Conservation (phyloP, 2,888 invertebrate species). For the Hoplodrina blanda region DNA sequence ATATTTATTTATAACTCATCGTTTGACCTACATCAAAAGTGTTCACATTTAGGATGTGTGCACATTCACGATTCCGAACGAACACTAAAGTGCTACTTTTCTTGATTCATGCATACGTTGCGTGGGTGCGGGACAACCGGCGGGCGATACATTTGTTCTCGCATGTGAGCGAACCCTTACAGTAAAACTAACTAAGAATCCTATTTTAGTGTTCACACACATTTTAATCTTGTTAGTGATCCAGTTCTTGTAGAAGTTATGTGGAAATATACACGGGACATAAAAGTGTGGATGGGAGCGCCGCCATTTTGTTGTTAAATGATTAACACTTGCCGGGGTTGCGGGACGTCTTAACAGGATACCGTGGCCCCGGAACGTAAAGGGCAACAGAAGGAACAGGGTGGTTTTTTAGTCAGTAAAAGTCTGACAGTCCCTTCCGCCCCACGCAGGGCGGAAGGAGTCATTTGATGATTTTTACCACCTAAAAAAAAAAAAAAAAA, state of each 20-base stretch:
- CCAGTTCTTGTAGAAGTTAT: conserved; percentile 49
- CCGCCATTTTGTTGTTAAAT: neutral
- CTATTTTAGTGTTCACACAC: conserved; percentile 54
- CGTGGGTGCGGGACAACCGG: neutral
- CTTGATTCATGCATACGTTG: neutral
- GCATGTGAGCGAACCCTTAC: conserved; percentile 18
- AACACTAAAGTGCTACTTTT: neutral
- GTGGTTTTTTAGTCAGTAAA: too few relatives aligned
- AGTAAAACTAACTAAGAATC: conserved; percentile 36
- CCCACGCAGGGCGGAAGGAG: too few relatives aligned
- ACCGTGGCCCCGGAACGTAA: too few relatives aligned
- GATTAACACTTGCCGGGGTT: neutral
- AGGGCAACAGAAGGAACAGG: too few relatives aligned
- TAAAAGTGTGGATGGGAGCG: neutral
- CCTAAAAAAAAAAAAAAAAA: too few relatives aligned
- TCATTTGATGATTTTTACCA: too few relatives aligned
- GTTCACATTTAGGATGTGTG: conserved; percentile 1
- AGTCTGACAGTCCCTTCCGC: too few relatives aligned
- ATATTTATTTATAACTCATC: conserved; percentile 8
- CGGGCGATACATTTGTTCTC: too few relatives aligned
- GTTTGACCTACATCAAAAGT: conserved; percentile 35
- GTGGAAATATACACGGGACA: conserved; percentile 28
- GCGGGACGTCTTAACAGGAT: too few relatives aligned
- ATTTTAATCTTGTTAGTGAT: conserved; percentile 61
- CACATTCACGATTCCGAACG: neutral